Percentiles rank a stretch among this genome's conserved stretches.
Evolutionary conservation across 2,888 invertebrate genomes (phyloP).

Genomic region (Hydrotaea diabolus): DNA sequence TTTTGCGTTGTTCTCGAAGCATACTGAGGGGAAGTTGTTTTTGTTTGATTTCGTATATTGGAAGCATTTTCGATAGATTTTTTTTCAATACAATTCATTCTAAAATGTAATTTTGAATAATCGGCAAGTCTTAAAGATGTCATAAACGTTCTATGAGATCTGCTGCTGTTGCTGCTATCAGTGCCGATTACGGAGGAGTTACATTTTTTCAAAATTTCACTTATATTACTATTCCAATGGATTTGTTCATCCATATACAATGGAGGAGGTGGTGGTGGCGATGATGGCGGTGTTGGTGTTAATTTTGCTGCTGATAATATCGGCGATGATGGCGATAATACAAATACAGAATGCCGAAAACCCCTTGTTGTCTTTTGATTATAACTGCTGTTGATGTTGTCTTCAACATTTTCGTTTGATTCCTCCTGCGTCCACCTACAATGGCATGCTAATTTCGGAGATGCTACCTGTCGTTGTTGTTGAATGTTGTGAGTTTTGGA

Average conservation of each 20-base stretch:
- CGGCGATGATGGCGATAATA: not conserved
- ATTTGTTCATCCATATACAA: not conserved
- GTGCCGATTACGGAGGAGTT: conserved; percentile 1
- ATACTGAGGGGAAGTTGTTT: conserved; percentile 17
- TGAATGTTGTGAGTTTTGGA: conserved; percentile 15
- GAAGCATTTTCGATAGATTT: conserved; percentile 27
- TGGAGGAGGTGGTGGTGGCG: not conserved
- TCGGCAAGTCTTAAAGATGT: conserved; percentile 18
- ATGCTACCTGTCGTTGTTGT: conserved; percentile 2
- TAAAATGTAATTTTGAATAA: conserved; percentile 8
- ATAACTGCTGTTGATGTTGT: not conserved
- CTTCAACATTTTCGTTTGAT: not conserved
- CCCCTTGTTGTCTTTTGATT: not conserved
- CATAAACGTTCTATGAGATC: conserved; percentile 14
- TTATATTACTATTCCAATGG: conserved; percentile 21
- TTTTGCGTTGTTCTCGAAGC: conserved; percentile 56
- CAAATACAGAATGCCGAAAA: conserved; percentile 2
- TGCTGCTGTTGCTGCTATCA: not conserved
- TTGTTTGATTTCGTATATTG: not conserved
- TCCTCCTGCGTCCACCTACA: not conserved
- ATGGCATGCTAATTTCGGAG: conserved; percentile 20
- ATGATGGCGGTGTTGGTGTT: not conserved
- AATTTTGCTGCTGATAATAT: not conserved
- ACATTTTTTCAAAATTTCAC: conserved; percentile 45
- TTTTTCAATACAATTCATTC: conserved; percentile 7